A percentile compares a stretch with the other conserved stretches of the same genome.
Conservation (phyloP, 1,140 invertebrate species). For the Trichomalopsis sarcophagae region DNA sequence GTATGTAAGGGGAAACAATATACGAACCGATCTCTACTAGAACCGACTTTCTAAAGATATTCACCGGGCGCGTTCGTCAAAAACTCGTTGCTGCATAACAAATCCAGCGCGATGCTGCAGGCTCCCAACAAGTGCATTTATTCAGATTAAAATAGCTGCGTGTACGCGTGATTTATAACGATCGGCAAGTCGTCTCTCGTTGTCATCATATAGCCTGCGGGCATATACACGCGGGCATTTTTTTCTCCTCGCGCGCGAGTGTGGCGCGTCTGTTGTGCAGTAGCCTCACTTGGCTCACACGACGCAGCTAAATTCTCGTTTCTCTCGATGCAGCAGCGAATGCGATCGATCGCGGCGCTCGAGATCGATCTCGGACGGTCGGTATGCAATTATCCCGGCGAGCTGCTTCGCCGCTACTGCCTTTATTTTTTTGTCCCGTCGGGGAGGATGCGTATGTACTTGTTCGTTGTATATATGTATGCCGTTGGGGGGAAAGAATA, state of each 20-base stretch:
- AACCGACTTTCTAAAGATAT: no score
- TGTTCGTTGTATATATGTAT: conserved; percentile 2
- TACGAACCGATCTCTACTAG: no score
- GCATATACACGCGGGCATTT: background rate
- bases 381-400: conserved; percentile 51
- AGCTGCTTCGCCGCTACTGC: background rate
- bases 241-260: background rate
- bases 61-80: no score
- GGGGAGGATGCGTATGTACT: background rate
- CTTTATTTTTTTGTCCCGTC: background rate
- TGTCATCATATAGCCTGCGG: conserved; percentile 23
- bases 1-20: no score
- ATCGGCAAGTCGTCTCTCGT: conserved; percentile 19
- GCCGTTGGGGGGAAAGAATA: background rate
- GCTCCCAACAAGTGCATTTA: background rate
- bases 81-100: no score
- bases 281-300: background rate
- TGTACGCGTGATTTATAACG: conserved; percentile 45
- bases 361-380: conserved; percentile 47
- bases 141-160: conserved; percentile 37
- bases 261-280: background rate
- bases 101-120: no score
- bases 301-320: conserved; percentile 38
- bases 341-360: conserved; percentile 23
- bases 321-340: conserved; percentile 34